These are phyloP conservation scores for Meta bourneti DNA, from an alignment of 2,888 invertebrate genomes.

Conservation along the genomic window DNA sequence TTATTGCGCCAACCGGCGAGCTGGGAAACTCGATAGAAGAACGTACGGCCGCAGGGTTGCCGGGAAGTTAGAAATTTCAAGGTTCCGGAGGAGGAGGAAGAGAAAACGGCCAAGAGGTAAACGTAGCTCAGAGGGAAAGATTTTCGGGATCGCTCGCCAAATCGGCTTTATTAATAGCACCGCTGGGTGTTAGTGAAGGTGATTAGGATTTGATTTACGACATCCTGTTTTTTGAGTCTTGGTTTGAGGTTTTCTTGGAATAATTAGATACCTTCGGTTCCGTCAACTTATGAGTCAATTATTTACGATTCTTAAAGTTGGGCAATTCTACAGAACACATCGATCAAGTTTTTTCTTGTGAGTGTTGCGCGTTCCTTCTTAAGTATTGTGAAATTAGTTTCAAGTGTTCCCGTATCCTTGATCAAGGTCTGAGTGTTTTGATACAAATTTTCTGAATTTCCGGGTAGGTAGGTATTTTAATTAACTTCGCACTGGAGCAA, in stretches of 20 bases:
- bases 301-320: neutral
- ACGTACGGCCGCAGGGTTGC: neutral
- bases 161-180: neutral
- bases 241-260: neutral
- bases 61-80: slow-evolving; percentile 20
- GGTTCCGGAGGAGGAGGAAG: slow-evolving; percentile 18
- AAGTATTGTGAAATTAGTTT: neutral
- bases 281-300: neutral
- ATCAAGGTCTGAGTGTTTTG: no score
- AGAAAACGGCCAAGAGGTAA: slow-evolving; percentile 20
- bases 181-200: slow-evolving; percentile 5
- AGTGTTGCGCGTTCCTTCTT: neutral
- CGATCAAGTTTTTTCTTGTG: neutral
- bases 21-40: neutral
- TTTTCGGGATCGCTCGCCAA: slow-evolving; percentile 16
- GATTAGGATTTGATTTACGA: slow-evolving; percentile 8
- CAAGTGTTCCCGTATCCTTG: no score
- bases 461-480: no score
- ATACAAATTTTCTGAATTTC: no score
- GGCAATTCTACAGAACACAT: neutral
- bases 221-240: slow-evolving; percentile 6
- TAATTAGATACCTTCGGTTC: neutral
- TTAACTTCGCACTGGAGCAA: no score
- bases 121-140: neutral
- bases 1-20: slow-evolving; percentile 35